Conservation (phyloP, 2,113 vertebrate species). For the Puffinus mauretanicus region DNA sequence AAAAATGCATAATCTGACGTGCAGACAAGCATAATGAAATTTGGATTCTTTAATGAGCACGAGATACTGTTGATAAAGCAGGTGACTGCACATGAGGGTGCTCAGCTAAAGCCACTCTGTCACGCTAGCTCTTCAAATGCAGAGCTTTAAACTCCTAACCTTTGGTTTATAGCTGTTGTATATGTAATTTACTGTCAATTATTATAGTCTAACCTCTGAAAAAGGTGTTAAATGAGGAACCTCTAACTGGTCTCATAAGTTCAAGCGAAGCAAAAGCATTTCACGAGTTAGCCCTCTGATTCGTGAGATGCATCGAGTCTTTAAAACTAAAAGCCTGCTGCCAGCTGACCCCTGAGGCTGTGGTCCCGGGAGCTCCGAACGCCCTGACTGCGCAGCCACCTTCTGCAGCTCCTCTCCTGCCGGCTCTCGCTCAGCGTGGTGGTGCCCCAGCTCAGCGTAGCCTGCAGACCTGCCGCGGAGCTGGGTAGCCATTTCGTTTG, state of each 20-base stretch:
- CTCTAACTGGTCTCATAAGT: not conserved
- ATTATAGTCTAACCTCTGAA: not conserved
- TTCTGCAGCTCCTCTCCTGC: not conserved
- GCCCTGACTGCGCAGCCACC: accelerated
- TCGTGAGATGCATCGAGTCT: not conserved
- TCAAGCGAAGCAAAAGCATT: not conserved
- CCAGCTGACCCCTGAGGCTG: not conserved
- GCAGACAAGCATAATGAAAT: not conserved
- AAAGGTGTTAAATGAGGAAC: not conserved
- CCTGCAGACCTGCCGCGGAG: not conserved
- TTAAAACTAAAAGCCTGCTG: not conserved
- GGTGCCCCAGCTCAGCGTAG: not conserved
- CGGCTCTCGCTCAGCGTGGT: not conserved
- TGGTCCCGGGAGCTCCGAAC: not conserved
- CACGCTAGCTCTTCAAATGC: not conserved
- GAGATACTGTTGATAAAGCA: not conserved
- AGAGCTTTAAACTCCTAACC: not conserved
- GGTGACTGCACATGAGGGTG: not conserved
- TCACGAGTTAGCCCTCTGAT: not conserved
- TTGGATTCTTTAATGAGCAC: not conserved
- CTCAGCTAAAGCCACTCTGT: not conserved
- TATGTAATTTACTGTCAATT: not conserved
- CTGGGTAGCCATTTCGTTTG: not conserved
- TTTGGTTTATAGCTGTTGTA: not conserved
- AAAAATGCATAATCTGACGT: not conserved